A percentile compares a stretch with the other conserved stretches of the same genome.
These are phyloP conservation scores for Hemibagrus wyckioides DNA, from an alignment of 2,113 vertebrate genomes.

Conservation along the genomic window DNA sequence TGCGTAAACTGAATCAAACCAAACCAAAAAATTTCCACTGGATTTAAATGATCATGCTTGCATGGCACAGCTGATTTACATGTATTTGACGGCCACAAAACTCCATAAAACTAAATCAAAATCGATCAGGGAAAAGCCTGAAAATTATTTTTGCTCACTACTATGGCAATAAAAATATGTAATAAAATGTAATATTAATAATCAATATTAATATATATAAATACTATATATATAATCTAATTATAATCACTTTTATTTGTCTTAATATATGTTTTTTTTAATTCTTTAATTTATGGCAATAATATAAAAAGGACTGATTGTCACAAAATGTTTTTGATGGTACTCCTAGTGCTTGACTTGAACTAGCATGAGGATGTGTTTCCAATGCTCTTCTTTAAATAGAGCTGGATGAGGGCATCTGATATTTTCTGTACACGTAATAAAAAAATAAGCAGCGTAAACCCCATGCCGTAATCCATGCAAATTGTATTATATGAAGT, in stretches of 20 bases:
- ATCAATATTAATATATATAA: no score
- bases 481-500: not conserved
- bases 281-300: not conserved
- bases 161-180: no score
- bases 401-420: not conserved
- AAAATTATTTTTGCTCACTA: no score
- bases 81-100: not conserved
- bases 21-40: not conserved
- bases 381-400: not conserved
- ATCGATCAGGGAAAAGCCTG: no score
- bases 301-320: not conserved
- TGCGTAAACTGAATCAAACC: not conserved
- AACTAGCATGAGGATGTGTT: not conserved
- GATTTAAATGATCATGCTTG: not conserved
- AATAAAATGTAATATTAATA: no score
- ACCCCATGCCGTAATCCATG: no score
- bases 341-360: not conserved
- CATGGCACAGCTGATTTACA: not conserved
- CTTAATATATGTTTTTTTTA: not conserved
- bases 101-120: not conserved
- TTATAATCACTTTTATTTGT: not conserved
- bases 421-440: not conserved
- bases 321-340: not conserved
- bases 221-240: no score
- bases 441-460: not conserved